A percentile compares a stretch with the other conserved stretches of the same genome.
Evolutionary conservation across 2,113 vertebrate genomes (phyloP).

Genomic region (Cyprinodon brontotheroides): DNA sequence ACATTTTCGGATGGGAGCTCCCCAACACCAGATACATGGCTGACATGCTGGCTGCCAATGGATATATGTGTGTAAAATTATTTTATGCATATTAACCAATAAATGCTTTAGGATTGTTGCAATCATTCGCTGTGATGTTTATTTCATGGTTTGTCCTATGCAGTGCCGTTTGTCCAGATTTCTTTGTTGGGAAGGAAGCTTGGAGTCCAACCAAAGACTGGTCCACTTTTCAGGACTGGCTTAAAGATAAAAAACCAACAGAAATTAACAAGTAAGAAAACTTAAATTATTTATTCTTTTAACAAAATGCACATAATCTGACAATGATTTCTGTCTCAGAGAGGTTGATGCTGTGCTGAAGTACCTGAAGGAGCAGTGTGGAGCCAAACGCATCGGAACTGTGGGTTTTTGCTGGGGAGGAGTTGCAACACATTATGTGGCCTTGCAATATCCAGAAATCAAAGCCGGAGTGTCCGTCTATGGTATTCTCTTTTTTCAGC

Average conservation of each 20-base stretch:
- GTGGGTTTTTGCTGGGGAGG: constrained; percentile 86
- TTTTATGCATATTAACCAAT: no score
- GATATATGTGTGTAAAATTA: constrained; percentile 80
- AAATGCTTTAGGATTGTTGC: neutral
- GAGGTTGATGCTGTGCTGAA: constrained; percentile 78
- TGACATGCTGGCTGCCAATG: constrained; percentile 87
- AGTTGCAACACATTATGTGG: constrained; percentile 76
- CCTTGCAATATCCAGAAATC: constrained; percentile 76
- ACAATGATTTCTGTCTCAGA: constrained; percentile 53
- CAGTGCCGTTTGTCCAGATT: constrained; percentile 88
- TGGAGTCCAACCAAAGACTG: constrained; percentile 85
- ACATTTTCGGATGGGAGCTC: constrained; percentile 89
- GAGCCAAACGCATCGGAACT: constrained; percentile 67
- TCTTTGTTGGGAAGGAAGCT: constrained; percentile 86
- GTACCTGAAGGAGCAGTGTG: constrained; percentile 79
- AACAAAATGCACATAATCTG: neutral
- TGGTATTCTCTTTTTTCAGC: constrained; percentile 50
- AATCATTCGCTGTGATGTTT: neutral
- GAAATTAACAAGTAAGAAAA: constrained; percentile 85
- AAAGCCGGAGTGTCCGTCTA: constrained; percentile 82
- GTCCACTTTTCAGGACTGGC: constrained; percentile 86
- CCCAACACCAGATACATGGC: constrained; percentile 92
- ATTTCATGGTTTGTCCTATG: neutral
- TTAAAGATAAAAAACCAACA: constrained; percentile 81
- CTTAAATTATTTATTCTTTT: neutral